A percentile compares a stretch with the other conserved stretches of the same genome.
Conservation (phyloP, 2,888 invertebrate genomes). For the Protodeltote pygarga region DNA sequence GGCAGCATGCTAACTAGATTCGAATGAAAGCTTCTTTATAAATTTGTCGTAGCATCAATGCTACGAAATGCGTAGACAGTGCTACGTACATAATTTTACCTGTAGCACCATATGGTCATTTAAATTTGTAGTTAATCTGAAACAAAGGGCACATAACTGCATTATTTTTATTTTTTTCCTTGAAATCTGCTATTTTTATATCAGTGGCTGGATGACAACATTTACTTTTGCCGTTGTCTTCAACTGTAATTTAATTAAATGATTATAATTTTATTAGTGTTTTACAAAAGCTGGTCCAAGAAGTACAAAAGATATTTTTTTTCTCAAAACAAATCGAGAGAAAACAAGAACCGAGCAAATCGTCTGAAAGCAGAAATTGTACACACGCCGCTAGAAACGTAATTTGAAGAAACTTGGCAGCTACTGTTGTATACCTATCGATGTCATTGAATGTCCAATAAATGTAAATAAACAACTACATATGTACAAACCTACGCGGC, state of each 20-base stretch:
- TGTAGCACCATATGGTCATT: constrained; percentile 25
- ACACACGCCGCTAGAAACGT: constrained; percentile 32
- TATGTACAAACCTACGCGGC: not conserved
- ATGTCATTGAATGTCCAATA: constrained; percentile 36
- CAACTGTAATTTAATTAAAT: too few species aligned
- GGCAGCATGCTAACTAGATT: constrained; percentile 53
- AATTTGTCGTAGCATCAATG: constrained; percentile 25
- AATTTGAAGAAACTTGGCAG: constrained; percentile 45
- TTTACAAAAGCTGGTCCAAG: too few species aligned
- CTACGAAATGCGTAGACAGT: constrained; percentile 50
- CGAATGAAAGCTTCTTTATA: constrained; percentile 31
- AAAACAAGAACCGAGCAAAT: constrained; percentile 5
- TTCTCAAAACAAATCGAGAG: constrained; percentile 7
- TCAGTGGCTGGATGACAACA: too few species aligned
- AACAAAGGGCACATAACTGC: not conserved
- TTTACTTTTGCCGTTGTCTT: too few species aligned
- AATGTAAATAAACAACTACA: constrained; percentile 46
- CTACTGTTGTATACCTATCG: constrained; percentile 33
- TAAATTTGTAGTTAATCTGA: constrained; percentile 1
- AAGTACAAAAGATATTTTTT: too few species aligned
- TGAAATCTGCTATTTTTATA: too few species aligned
- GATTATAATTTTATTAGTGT: too few species aligned
- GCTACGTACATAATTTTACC: constrained; percentile 41
- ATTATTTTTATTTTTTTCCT: not conserved
- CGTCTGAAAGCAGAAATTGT: constrained; percentile 20